Conservation (phyloP, 2,113 vertebrate species). For the Nothocercus nigrocapillus region DNA sequence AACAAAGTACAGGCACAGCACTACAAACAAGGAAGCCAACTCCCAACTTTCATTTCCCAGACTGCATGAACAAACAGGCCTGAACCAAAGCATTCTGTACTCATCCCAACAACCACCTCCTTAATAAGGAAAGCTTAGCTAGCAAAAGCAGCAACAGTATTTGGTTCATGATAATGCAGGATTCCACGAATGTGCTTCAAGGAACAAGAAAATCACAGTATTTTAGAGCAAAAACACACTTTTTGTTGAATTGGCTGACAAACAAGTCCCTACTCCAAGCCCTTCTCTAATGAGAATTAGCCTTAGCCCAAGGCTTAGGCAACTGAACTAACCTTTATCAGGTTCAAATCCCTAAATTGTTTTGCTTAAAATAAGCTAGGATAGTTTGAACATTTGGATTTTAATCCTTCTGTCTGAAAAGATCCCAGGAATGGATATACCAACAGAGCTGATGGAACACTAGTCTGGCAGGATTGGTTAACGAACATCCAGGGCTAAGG, state of each 20-base stretch:
- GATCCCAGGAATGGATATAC: rapidly evolving
- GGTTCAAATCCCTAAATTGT: background rate
- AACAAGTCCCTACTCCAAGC: background rate
- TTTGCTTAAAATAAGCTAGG: background rate
- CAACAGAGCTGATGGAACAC: background rate
- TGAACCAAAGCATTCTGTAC: background rate
- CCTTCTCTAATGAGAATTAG: background rate
- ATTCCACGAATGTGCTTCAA: background rate
- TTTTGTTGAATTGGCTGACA: background rate
- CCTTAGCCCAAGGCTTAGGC: no score
- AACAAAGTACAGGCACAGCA: background rate
- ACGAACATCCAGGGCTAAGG: background rate
- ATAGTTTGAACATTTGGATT: background rate
- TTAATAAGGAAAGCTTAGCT: no score
- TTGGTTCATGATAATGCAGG: background rate
- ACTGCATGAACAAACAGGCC: background rate
- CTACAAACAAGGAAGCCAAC: background rate
- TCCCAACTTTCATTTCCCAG: background rate
- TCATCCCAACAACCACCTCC: background rate
- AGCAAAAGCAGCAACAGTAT: background rate
- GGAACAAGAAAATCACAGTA: background rate
- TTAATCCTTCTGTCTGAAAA: background rate
- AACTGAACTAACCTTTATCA: no score
- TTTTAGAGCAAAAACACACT: background rate
- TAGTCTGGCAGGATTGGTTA: background rate